Base-by-base conservation (phyloP, 2,888 invertebrate genomes). In the Pristionchus arcanus region DNA sequence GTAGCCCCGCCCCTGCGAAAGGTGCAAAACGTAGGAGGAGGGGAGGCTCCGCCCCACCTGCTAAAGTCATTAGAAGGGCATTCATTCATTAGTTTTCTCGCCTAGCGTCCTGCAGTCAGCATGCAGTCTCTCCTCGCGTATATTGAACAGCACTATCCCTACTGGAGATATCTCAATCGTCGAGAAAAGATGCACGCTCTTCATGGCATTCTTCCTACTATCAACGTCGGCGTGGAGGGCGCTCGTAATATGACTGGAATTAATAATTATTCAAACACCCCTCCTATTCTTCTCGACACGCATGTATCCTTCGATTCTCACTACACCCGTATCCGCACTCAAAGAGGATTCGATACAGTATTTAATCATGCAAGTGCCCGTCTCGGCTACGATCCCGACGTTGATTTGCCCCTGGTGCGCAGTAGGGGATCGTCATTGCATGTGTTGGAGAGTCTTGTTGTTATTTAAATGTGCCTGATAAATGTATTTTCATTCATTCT, bases 21-120 rank as follows among this genome's bases (percentile, higher is more conserved):
- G 34, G 34, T 1, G 71, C 31, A 31, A 16, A 25, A 25, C 9
- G 42, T 4, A 42, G 42, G 42, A 42, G 42, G 42, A 42, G 42
- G 3, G 42, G 42, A 3, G 9, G 42, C 9, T 42, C 42, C 42
- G 28, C 74, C 25, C 37, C 42, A 42, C 74, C 37, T 21, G 1
- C 68, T 31, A 68, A 37, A 19, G 42, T 77, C 2, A 21, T 42
- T 42, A 37, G 74, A 77, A 9, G 68, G 3, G 74, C 74, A 2
- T 77, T 77, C 74, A 77, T 77, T 77, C 74, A 42, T 37, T 77
- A 77, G 74, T 77, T 11, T 77, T 19, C 42, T 55, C 55, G 9
- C 9, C 34, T 15, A 1, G 53, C 83, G 15, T 5, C 19, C 15
- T 28, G 16, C 53, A 3, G 55, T 74, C 74, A 34, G 5, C 5